Evolutionary conservation across 2,113 vertebrate species (phyloP).

Genomic region (Taurulus bubalis): DNA sequence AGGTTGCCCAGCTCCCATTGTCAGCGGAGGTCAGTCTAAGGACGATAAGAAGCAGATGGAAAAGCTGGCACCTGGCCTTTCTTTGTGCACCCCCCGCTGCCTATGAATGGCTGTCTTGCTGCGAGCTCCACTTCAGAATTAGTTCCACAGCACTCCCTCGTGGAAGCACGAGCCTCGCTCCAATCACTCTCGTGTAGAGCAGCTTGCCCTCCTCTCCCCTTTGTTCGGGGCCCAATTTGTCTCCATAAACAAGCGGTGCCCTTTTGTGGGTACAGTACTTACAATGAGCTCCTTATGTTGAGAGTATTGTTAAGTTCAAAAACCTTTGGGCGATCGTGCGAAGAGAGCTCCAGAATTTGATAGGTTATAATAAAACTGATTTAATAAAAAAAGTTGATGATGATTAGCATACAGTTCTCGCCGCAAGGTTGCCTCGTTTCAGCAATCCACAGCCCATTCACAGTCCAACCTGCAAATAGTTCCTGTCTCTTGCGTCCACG

Average conservation of each 20-base stretch:
- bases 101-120: constrained; percentile 69
- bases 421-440: no score
- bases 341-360: no score
- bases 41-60: constrained; percentile 85
- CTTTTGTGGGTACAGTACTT: constrained; percentile 38
- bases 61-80: constrained; percentile 79
- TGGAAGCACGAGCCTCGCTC: constrained; percentile 63
- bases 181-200: constrained; percentile 71
- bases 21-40: constrained; percentile 79
- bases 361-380: no score
- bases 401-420: no score
- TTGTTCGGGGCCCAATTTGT: constrained; percentile 70
- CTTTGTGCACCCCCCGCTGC: constrained; percentile 65
- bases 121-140: constrained; percentile 75
- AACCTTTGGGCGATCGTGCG: no score
- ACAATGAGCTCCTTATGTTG: constrained; percentile 19
- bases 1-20: constrained; percentile 76
- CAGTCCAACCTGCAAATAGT: no score
- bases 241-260: constrained; percentile 65
- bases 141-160: constrained; percentile 78
- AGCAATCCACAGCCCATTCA: no score
- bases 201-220: constrained; percentile 69
- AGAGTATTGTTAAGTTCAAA: no score
- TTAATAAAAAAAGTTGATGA: no score
- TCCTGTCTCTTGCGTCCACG: no score